Conservation (phyloP, 2,888 invertebrate genomes). For the Acleris laterana region DNA sequence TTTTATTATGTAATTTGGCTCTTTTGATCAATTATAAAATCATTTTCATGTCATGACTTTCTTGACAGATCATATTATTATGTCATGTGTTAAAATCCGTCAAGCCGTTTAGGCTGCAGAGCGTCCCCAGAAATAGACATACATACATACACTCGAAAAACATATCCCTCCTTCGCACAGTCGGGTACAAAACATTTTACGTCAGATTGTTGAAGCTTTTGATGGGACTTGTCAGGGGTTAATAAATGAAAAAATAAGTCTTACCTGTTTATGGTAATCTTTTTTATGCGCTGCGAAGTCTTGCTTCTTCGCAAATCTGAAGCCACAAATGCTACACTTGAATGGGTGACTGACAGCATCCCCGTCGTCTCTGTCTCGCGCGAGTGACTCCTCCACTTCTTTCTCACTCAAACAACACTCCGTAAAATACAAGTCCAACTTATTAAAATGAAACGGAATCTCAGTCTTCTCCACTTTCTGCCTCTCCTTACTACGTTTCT, state of each 20-base stretch:
- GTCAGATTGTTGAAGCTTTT: too few relatives aligned
- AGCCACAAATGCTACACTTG: constrained; percentile 40
- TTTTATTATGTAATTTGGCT: too few relatives aligned
- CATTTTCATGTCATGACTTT: too few relatives aligned
- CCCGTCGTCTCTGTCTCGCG: constrained; percentile 35
- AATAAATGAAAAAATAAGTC: constrained; percentile 2
- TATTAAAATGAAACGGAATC: constrained; percentile 35
- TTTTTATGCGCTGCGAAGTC: constrained; percentile 52
- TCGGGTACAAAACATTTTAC: too few relatives aligned
- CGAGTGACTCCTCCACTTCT: constrained; percentile 46
- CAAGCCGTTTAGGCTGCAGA: too few relatives aligned
- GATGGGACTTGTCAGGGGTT: too few relatives aligned
- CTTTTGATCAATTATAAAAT: too few relatives aligned
- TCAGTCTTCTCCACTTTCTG: constrained; percentile 19
- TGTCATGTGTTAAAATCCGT: too few relatives aligned
- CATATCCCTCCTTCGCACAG: too few relatives aligned
- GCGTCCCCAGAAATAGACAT: too few relatives aligned
- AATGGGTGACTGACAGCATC: constrained; percentile 15
- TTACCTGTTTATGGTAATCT: constrained; percentile 52
- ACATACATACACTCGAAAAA: too few relatives aligned
- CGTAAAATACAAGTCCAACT: constrained; percentile 41
- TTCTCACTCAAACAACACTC: constrained; percentile 42
- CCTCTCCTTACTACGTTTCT: constrained; percentile 28
- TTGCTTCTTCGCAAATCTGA: constrained; percentile 43
- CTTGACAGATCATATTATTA: too few relatives aligned